Evolutionary conservation across 2,113 vertebrate genomes (phyloP), one percentile per base, ranked within the genome.

Genomic region (Bucco capensis): DNA sequence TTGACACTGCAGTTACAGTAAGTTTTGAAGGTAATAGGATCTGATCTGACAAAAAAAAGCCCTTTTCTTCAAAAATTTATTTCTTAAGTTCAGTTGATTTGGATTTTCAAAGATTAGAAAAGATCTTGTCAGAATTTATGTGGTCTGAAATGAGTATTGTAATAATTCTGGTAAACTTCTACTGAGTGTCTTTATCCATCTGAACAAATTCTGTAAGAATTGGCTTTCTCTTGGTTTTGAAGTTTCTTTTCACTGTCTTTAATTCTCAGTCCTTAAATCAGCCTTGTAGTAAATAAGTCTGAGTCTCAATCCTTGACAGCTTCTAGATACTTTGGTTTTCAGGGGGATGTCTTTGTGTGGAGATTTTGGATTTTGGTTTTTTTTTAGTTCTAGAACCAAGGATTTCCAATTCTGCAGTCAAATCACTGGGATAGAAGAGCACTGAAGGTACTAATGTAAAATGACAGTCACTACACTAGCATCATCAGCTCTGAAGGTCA

Each of bases 371-470:
- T 24, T 54, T 54, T 56, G 31, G 5, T 33, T 18, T 3, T 12
- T 50, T 31, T 33, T 73, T 10, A 19, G 10, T 53, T 58, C 38
- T 54, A 13, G 9, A 10, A 3, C 10, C 14, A 3, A n/a, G 58
- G 42, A 9, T 71, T 38, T 58, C 74, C 28, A 38, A 1, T 38
- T 15, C 13, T 33, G 57, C 35, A 64, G 30, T 28, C 31, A 28
- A 49, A 33, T 46, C 30, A 13, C 14, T 38, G 40, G 54, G 65
- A 24, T 25, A 65, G 70, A 64, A 50, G 40, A 31, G 76, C 46
- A 31, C 46, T 5, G 49, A 6, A 42, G 10, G 10, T 1, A 2
- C 11, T 30, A 6, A 4, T 1, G 11, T 47, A 66, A 38, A 42
- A 11, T 3, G 74, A 47, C 14, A 5, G 37, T 9, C 19, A 2